Evolutionary conservation across 2,888 invertebrate species (phyloP).

Genomic region (Acrocera orbiculus): DNA sequence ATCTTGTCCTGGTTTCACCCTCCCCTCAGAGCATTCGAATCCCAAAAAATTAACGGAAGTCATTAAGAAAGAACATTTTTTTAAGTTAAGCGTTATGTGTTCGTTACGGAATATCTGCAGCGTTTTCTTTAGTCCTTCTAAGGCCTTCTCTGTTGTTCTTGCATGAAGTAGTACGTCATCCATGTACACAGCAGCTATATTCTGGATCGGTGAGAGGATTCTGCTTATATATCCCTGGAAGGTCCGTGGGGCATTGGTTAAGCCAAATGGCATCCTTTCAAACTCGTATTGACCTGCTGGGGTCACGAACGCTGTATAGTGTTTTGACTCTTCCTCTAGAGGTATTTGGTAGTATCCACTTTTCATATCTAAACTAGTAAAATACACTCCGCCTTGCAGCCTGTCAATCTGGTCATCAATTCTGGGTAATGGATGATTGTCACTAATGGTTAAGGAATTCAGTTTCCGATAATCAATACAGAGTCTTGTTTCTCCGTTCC

Average conservation of each 20-base stretch:
- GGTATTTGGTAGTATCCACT: constrained; percentile 4
- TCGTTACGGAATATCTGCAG: constrained; percentile 13
- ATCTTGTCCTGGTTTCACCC: constrained; percentile 15
- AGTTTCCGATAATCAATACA: no score
- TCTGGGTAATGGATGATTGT: no score
- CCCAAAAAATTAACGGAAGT: constrained; percentile 18
- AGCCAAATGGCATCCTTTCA: constrained; percentile 16
- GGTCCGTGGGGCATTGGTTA: constrained; percentile 15
- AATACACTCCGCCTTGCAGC: no score
- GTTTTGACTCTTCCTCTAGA: constrained; percentile 1
- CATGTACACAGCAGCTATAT: constrained; percentile 11
- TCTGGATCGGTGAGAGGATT: background rate
- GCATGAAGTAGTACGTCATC: constrained; percentile 15
- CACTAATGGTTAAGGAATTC: no score
- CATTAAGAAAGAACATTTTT: constrained; percentile 17
- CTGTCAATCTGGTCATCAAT: no score
- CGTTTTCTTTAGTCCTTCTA: constrained; percentile 15
- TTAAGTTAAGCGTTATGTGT: constrained; percentile 18
- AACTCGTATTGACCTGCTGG: constrained; percentile 17
- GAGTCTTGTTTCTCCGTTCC: no score
- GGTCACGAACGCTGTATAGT: constrained; percentile 15
- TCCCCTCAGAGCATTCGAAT: constrained; percentile 15
- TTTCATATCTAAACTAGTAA: constrained; percentile 1
- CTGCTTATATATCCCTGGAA: constrained; percentile 15
- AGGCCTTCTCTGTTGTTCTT: constrained; percentile 9